Percentiles rank a stretch among this genome's conserved stretches.
phyloP scores from a whole-genome alignment of 2,888 invertebrate species.

The Plagiodera versicolora region DNA sequence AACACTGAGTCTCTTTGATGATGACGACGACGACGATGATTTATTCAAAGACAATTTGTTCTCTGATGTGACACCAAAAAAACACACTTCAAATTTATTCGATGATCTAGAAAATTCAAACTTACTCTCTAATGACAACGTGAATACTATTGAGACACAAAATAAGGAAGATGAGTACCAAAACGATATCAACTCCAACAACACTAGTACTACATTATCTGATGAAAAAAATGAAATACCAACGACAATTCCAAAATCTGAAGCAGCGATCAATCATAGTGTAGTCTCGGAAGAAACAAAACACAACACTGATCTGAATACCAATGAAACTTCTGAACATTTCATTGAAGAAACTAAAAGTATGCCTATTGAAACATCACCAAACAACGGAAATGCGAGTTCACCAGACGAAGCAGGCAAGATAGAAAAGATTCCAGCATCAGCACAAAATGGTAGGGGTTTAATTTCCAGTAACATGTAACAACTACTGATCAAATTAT shows the following conservation, averaged over 20 bases:
- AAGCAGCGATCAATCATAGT: background rate
- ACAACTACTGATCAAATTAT: background rate
- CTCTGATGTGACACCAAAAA: constrained; percentile 37
- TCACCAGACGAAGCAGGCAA: background rate
- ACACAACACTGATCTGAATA: background rate
- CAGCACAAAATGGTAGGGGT: background rate
- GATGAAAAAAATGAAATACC: background rate
- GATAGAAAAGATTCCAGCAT: background rate
- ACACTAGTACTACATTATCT: background rate
- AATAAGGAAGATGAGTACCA: background rate
- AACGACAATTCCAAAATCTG: background rate
- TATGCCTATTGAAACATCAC: background rate
- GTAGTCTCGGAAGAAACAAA: background rate
- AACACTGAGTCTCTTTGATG: constrained; percentile 30
- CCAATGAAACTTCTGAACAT: background rate
- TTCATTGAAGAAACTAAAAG: constrained; percentile 1
- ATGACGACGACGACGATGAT: constrained; percentile 39
- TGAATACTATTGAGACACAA: constrained; percentile 5
- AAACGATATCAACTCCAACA: background rate
- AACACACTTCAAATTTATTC: constrained; percentile 40
- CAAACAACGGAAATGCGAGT: background rate
- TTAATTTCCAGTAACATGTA: too few relatives aligned
- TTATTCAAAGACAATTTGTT: constrained; percentile 51
- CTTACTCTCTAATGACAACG: constrained; percentile 17
- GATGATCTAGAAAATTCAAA: constrained; percentile 33